Percentiles rank a stretch among this genome's conserved stretches.
phyloP scores from a whole-genome alignment of 2,888 invertebrate genomes.

The Chrysodeixis includens region DNA sequence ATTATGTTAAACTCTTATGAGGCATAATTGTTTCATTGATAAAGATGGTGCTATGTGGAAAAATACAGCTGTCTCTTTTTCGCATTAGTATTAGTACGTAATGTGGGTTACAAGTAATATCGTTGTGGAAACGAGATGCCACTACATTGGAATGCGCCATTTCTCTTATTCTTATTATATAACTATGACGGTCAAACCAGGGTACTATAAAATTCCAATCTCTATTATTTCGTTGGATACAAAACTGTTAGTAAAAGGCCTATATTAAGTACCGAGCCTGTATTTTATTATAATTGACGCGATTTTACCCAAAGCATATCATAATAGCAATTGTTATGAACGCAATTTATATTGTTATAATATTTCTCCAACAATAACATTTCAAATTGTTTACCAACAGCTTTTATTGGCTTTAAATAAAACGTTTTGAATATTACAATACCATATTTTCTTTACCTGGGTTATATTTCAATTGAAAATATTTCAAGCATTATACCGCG shows the following conservation, averaged over 20 bases:
- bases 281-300: neutral
- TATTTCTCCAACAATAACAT: conserved; percentile 29
- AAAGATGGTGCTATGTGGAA: neutral
- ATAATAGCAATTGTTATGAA: conserved; percentile 9
- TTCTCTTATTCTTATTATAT: too few species aligned
- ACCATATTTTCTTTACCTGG: conserved; percentile 13
- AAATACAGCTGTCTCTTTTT: neutral
- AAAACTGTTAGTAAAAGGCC: neutral
- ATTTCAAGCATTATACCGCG: conserved; percentile 37
- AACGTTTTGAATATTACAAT: conserved; percentile 6
- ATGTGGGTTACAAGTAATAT: too few species aligned
- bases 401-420: conserved; percentile 34
- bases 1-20: neutral
- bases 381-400: conserved; percentile 24
- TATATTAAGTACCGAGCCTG: neutral
- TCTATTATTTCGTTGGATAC: neutral
- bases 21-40: neutral
- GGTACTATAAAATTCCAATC: too few species aligned
- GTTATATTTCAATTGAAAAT: conserved; percentile 43
- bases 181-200: too few species aligned
- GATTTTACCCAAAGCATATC: neutral
- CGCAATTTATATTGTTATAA: conserved; percentile 5
- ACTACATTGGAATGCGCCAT: too few species aligned
- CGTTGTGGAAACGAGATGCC: too few species aligned
- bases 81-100: too few species aligned